Percentiles rank a stretch among this genome's conserved stretches.
These are phyloP conservation scores for Parus major DNA, from an alignment of 2,113 vertebrate genomes.

Conservation along the genomic window DNA sequence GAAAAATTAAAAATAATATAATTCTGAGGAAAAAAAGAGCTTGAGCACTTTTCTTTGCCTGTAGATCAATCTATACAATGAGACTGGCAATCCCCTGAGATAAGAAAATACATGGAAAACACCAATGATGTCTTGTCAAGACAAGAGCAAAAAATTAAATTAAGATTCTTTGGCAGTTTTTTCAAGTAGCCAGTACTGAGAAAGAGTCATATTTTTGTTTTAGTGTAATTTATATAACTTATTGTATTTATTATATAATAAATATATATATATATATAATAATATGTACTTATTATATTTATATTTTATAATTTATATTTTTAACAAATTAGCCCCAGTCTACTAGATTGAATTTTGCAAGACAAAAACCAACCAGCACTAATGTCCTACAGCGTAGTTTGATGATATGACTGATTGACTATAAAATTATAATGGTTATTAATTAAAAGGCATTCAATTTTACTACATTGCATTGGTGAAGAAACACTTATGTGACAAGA, in stretches of 20 bases:
- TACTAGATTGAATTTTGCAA: not conserved
- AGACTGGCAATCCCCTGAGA: not conserved
- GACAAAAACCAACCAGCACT: not conserved
- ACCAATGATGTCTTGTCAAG: not conserved
- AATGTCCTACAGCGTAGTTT: not conserved
- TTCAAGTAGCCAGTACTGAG: not conserved
- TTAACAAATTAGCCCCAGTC: not conserved
- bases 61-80: not conserved
- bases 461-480: not conserved
- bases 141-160: not conserved
- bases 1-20: not conserved
- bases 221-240: not conserved
- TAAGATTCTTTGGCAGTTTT: not conserved
- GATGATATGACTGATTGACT: not conserved
- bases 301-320: not conserved
- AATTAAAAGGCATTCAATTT: slow-evolving; percentile 3
- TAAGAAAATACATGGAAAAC: not conserved
- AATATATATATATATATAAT: too few relatives aligned
- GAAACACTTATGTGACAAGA: not conserved
- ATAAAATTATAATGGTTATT: not conserved
- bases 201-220: not conserved
- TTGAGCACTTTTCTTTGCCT: not conserved
- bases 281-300: too few relatives aligned
- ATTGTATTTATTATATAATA: too few relatives aligned
- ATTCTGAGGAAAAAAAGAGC: not conserved